phyloP scores from a whole-genome alignment of 2,888 invertebrate genomes.

The Gonocerus acuteangulatus region DNA sequence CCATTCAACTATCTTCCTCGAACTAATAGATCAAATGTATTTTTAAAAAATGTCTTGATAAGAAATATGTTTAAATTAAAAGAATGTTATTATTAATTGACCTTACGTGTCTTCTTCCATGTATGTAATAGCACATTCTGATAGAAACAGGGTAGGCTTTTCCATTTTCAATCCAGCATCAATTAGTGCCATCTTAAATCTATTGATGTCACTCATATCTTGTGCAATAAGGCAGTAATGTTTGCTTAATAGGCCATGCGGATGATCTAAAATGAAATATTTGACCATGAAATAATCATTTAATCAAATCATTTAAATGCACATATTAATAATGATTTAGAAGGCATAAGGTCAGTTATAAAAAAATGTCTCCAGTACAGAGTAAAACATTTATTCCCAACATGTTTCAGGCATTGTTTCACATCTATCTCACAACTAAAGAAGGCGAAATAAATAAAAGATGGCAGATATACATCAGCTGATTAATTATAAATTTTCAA shows the following conservation, averaged over 20 bases:
- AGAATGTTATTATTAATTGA: not conserved
- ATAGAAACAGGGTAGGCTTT: slow-evolving; percentile 44
- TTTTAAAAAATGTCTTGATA: not conserved
- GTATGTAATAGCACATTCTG: slow-evolving; percentile 47
- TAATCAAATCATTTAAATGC: too few species aligned
- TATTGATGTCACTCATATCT: slow-evolving; percentile 42
- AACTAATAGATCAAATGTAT: slow-evolving; percentile 39
- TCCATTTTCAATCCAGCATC: slow-evolving; percentile 40
- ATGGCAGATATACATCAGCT: too few species aligned
- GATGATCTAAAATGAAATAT: not conserved
- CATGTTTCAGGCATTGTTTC: too few species aligned
- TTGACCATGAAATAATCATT: too few species aligned
- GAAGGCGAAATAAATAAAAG: too few species aligned
- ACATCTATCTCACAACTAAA: too few species aligned
- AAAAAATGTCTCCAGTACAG: too few species aligned
- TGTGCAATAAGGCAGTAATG: slow-evolving; percentile 43
- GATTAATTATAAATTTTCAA: too few species aligned
- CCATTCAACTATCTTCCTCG: slow-evolving; percentile 44
- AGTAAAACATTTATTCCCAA: too few species aligned
- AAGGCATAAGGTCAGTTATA: too few species aligned
- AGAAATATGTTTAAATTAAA: not conserved
- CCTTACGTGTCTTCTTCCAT: slow-evolving; percentile 41
- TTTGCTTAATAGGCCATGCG: slow-evolving; percentile 29
- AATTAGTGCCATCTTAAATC: slow-evolving; percentile 39
- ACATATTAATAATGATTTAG: too few species aligned